Evolutionary conservation across 2,888 invertebrate genomes (phyloP).

Genomic region (Galerucella calmariensis): DNA sequence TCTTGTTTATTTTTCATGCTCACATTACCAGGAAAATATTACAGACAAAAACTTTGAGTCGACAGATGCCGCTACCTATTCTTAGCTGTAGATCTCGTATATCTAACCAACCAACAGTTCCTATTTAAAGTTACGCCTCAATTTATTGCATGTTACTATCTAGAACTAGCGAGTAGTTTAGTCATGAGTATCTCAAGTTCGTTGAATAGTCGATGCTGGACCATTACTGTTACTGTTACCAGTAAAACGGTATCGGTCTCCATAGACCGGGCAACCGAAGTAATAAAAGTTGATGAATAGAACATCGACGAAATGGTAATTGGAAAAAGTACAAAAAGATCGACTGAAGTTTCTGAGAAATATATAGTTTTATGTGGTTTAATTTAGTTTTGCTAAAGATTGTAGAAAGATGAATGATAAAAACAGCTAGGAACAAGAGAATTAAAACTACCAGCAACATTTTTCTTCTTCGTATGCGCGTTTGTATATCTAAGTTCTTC

Average conservation of each 20-base stretch:
- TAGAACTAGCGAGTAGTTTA: conserved; percentile 8
- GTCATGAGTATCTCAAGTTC: conserved; percentile 12
- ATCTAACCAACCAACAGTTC: conserved; percentile 47
- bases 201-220: conserved; percentile 5
- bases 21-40: too few species aligned
- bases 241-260: conserved; percentile 5
- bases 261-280: conserved; percentile 6
- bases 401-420: too few species aligned
- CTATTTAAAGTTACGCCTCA: conserved; percentile 38
- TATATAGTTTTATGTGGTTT: too few species aligned
- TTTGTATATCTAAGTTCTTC: too few species aligned
- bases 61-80: conserved; percentile 54
- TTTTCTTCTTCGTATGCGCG: too few species aligned
- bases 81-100: conserved; percentile 55
- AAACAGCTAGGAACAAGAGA: too few species aligned
- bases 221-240: conserved; percentile 8
- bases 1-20: too few species aligned
- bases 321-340: too few species aligned
- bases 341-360: too few species aligned
- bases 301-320: background rate
- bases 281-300: background rate
- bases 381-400: too few species aligned
- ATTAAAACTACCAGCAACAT: too few species aligned
- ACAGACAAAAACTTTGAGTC: background rate
- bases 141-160: conserved; percentile 37